Conservation (phyloP, 2,113 vertebrate species). For the Etheostoma spectabile region DNA sequence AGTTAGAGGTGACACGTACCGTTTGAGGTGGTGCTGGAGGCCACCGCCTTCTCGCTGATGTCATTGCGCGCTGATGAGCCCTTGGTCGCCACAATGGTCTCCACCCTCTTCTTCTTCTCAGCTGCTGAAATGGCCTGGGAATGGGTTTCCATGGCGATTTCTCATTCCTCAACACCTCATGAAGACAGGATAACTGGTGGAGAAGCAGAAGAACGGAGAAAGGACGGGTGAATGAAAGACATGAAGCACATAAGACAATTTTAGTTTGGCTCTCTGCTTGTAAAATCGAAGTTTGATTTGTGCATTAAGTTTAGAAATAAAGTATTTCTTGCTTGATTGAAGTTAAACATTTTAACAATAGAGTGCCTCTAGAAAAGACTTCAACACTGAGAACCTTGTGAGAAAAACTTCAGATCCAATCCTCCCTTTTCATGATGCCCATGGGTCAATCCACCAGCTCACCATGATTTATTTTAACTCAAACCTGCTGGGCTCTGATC, state of each 20-base stretch:
- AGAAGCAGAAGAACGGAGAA: background rate
- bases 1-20: constrained; percentile 82
- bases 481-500: constrained; percentile 68
- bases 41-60: constrained; percentile 98
- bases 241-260: background rate
- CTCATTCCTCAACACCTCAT: constrained; percentile 95
- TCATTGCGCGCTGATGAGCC: constrained; percentile 90
- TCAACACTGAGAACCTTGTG: constrained; percentile 41
- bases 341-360: constrained; percentile 43
- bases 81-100: constrained; percentile 94
- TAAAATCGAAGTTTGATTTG: background rate
- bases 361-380: constrained; percentile 42
- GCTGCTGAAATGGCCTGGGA: constrained; percentile 92
- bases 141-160: constrained; percentile 96
- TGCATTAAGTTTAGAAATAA: background rate
- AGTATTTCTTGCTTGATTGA: constrained; percentile 4
- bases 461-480: constrained; percentile 70
- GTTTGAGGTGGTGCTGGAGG: constrained; percentile 99
- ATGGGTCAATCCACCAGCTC: constrained; percentile 68
- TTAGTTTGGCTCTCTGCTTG: no score
- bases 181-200: constrained; percentile 83
- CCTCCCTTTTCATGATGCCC: constrained; percentile 60
- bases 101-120: constrained; percentile 98
- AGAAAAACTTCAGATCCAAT: constrained; percentile 65
- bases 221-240: background rate